phyloP scores from a whole-genome alignment of 2,113 vertebrate species.

The Halichoeres trimaculatus region DNA sequence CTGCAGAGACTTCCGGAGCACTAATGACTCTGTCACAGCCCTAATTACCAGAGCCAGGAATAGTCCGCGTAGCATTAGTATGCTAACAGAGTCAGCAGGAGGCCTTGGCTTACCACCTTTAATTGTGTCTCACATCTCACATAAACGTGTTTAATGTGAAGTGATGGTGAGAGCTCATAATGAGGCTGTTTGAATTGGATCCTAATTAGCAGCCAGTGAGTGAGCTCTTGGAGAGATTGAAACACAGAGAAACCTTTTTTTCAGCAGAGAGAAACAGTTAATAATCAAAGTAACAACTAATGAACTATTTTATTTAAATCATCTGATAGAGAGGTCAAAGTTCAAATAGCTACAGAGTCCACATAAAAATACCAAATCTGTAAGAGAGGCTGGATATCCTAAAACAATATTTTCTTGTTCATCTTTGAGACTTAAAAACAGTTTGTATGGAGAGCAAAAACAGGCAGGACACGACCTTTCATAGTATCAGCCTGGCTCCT shows the following conservation, averaged over 20 bases:
- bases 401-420: too few species aligned
- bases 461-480: too few species aligned
- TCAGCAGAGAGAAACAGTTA: background rate
- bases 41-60: conserved; percentile 25
- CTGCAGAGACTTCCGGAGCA: background rate
- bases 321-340: background rate
- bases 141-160: conserved; percentile 17
- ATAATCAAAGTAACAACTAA: background rate
- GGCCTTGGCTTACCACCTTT: background rate
- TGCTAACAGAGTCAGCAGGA: conserved; percentile 34
- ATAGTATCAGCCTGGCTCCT: too few species aligned
- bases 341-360: background rate
- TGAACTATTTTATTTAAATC: background rate
- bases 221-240: background rate
- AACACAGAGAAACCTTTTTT: background rate
- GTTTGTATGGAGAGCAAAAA: too few species aligned
- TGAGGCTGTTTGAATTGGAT: conserved; percentile 2
- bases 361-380: too few species aligned
- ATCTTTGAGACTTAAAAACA: too few species aligned
- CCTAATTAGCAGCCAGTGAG: conserved; percentile 15
- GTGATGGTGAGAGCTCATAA: conserved; percentile 9
- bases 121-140: conserved; percentile 21
- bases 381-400: too few species aligned
- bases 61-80: conserved; percentile 29
- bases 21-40: conserved; percentile 15